phyloP scores from a whole-genome alignment of 2,888 invertebrate genomes.

The Nectonema munidae region DNA sequence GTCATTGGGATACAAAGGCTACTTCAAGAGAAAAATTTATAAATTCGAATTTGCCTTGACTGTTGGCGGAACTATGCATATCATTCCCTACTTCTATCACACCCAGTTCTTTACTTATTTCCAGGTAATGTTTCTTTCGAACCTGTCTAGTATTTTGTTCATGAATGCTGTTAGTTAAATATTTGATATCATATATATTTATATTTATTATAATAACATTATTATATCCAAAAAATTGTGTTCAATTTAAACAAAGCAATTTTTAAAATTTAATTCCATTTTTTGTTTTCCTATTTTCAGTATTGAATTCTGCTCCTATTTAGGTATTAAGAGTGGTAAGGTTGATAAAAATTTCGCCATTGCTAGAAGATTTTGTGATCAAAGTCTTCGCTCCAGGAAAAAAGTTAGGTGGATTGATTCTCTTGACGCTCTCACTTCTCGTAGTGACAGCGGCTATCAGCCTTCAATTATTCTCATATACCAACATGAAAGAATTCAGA shows the following conservation, averaged over 20 bases:
- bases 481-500: constrained; percentile 82
- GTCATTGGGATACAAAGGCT: constrained; percentile 74
- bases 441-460: constrained; percentile 94
- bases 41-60: constrained; percentile 77
- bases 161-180: constrained; percentile 7
- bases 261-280: constrained; percentile 2
- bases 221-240: constrained; percentile 15
- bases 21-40: constrained; percentile 74
- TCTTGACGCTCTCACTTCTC: constrained; percentile 91
- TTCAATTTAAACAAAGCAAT: constrained; percentile 10
- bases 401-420: constrained; percentile 90
- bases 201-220: constrained; percentile 9
- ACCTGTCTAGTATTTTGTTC: constrained; percentile 1
- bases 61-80: constrained; percentile 63
- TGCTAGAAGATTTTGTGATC: constrained; percentile 63
- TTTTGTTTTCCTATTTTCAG: constrained; percentile 1
- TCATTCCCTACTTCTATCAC: constrained; percentile 51
- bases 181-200: no score
- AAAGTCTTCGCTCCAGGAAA: constrained; percentile 41
- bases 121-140: constrained; percentile 32
- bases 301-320: constrained; percentile 1
- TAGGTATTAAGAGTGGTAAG: constrained; percentile 69
- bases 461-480: constrained; percentile 87
- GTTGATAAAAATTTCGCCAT: constrained; percentile 82
- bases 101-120: constrained; percentile 77